Evolutionary conservation across 2,113 vertebrate genomes (phyloP), one percentile per base, ranked within the genome.

Genomic region (Ibidorhyncha struthersii): DNA sequence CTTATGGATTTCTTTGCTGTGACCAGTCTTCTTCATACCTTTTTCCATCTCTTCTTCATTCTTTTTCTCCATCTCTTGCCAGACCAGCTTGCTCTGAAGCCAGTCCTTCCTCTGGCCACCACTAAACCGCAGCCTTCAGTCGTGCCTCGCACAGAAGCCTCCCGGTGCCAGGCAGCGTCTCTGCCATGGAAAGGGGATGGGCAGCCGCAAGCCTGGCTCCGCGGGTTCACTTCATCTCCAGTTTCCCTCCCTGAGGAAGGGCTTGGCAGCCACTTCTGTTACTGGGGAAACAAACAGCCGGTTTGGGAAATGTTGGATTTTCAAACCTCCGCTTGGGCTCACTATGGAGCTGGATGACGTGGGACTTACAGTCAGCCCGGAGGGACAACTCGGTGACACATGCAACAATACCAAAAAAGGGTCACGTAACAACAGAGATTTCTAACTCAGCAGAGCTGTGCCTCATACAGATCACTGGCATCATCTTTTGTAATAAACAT

Each of bases 401-500:
- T 22, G 12, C 49, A 58, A 12, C 10, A 21, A 29, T 7, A 36
- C 26, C 43, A 11, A 20, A n/a, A 62, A 59, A 36, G 45, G 43
- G 10, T 20, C 43, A n/a, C 0, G 0, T 25, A 14, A 58, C 38
- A 27, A 3, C 0, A 1, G 63, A 49, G 43, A 50, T 66, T 41
- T 55, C 70, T 47, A 38, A 40, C 56, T 59, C 52, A 18, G 2
- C 7, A 66, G 76, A 40, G 9, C 49, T 76, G 80, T 27, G 63
- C 20, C 63, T 86, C 45, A 1, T 10, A 11, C n/a, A 47, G 26
- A 34, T 34, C 56, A 34, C 50, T 12, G 13, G n/a, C 38, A 53
- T 52, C 7, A 1, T 22, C 38, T 76, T 47, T 34, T 26, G 32
- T 23, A 45, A 47, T 3, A 55, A 69, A 59, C 34, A 26, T 7